Percentiles rank a stretch among this genome's conserved stretches.
Evolutionary conservation across 1,140 invertebrate species (phyloP).

Genomic region (Diachasmimorpha longicaudata): DNA sequence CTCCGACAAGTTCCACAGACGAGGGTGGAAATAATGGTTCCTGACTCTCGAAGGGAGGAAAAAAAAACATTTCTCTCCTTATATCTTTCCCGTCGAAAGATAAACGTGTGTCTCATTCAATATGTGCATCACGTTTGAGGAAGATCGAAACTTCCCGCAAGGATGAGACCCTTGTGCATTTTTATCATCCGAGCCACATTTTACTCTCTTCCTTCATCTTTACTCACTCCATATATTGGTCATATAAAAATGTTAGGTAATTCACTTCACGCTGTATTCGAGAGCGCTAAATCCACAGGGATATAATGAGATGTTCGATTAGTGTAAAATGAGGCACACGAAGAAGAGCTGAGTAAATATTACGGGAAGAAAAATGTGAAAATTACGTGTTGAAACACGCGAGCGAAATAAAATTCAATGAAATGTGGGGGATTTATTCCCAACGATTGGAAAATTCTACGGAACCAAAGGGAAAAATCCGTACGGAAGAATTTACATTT

Average conservation of each 20-base stretch:
- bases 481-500: too few species aligned
- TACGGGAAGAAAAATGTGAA: too few species aligned
- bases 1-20: background rate
- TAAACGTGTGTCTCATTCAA: conserved; percentile 28
- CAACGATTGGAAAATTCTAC: too few species aligned
- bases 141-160: conserved; percentile 29
- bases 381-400: too few species aligned
- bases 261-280: background rate
- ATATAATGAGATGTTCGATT: background rate
- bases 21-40: background rate
- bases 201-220: conserved; percentile 1
- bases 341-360: too few species aligned
- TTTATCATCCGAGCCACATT: conserved; percentile 18
- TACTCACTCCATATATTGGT: conserved; percentile 12
- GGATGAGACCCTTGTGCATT: conserved; percentile 22
- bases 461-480: too few species aligned
- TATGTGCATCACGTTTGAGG: conserved; percentile 35
- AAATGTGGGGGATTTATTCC: too few species aligned
- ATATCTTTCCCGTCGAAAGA: background rate
- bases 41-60: background rate
- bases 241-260: conserved; percentile 15
- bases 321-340: background rate
- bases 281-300: background rate
- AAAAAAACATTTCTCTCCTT: conserved; percentile 18
- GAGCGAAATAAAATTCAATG: too few species aligned